Percentiles rank a stretch among this genome's conserved stretches.
Evolutionary conservation across 2,113 vertebrate genomes (phyloP).

Genomic region (Lepus timidus): DNA sequence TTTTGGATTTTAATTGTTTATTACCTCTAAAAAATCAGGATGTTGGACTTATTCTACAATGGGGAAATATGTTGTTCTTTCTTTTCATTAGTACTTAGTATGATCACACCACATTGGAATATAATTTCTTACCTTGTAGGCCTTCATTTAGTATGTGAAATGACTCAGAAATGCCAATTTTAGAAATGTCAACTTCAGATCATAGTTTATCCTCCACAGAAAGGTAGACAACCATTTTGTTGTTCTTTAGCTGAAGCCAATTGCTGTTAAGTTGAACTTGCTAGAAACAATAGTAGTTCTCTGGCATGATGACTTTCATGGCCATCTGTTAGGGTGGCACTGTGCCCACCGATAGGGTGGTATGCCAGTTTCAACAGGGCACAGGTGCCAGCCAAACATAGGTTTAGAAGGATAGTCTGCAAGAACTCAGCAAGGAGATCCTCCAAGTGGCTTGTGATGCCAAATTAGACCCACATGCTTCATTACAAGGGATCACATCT

Average conservation of each 20-base stretch:
- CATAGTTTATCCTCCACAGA: conserved; percentile 45
- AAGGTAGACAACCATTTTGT: conserved; percentile 70
- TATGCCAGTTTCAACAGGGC: conserved; percentile 90
- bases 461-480: conserved; percentile 91
- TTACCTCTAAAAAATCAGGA: conserved; percentile 13
- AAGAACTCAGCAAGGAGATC: conserved; percentile 84
- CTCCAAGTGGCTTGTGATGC: conserved; percentile 87
- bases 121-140: neutral
- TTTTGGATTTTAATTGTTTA: conserved; percentile 47
- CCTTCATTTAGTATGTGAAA: conserved; percentile 15
- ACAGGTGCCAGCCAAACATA: conserved; percentile 90
- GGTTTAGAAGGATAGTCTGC: conserved; percentile 88
- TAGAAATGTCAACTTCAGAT: conserved; percentile 5
- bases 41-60: conserved; percentile 43
- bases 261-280: conserved; percentile 84
- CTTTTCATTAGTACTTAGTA: conserved; percentile 22
- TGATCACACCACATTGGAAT: neutral
- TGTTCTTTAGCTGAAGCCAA: conserved; percentile 76
- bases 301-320: conserved; percentile 83
- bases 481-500: conserved; percentile 90
- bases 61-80: neutral
- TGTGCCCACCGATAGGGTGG: conserved; percentile 85
- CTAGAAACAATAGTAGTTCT: conserved; percentile 83
- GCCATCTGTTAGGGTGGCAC: conserved; percentile 89
- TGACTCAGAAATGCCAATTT: neutral